Base-by-base conservation (phyloP, 2,797 vertebrate genomes). In the Rhadinocentrus ornatus region DNA sequence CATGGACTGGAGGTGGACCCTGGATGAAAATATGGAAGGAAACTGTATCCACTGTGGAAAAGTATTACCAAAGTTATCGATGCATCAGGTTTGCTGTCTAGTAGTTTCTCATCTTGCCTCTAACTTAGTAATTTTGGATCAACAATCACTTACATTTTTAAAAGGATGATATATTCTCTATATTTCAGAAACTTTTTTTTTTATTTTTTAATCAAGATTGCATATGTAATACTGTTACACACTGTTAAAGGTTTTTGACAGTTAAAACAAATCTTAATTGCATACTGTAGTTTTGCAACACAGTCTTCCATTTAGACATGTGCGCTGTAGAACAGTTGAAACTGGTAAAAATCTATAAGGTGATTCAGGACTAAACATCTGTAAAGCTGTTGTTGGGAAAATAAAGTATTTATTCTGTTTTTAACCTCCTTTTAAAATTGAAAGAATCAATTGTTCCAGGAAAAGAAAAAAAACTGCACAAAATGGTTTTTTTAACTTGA, bases 181-280 rank as follows among this genome's bases (percentile, higher is more conserved):
- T 9, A 34, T 63, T 75, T 66, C 61, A 60, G 57, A 54, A 65
- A 31, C 32, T 58, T 68, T 31, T 34, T 66, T 68, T 58, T 67
- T 39, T 82, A 62, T 71, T 84, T 56, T 54, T 44, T 59, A 78
- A 68, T 57, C 59, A 64, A 75, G 73, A 74, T 76, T 81, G 39
- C 77, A 67, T 73, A 74, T 87, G 69, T 73, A 22, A 56, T 80
- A 72, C 84, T 76, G 86, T 83, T 83, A 84, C 82, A 93, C 92
- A 93, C 93, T 94, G 93, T 94, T 91, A 75, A 82, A 3, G 55
- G 75, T 88, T 73, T 64, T 81, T 86, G 87, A 87, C 62, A 63
- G 22, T 68, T 81, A 22, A 65, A 46, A 16, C 15, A 53, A 73
- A 41, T 70, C 80, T 55, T 66, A 31, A 24, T 62, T 81, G 59